Base-by-base conservation (phyloP, 2,113 vertebrate species). In the Pterocles orientalis region DNA sequence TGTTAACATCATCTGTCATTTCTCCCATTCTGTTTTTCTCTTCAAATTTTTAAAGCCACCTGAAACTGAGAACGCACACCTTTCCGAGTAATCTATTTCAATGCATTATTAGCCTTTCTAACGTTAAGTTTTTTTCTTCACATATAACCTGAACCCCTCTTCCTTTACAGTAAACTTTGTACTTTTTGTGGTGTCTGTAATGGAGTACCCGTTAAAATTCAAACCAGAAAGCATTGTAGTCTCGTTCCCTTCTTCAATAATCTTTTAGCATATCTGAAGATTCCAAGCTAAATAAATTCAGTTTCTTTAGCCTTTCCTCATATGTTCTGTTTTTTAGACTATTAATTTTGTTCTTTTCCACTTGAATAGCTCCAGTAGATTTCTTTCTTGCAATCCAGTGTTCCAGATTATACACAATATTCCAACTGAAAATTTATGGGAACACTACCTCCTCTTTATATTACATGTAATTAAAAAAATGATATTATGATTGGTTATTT, bases 201-300 rank as follows among this genome's bases (percentile, higher is more conserved):
- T 14, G 5, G 23, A 76, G 1, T 18, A n/a, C 0, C 2, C 7
- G 48, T 18, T 56, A 47, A 64, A 81, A 89, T 66, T 62, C 1
- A 41, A 62, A 57, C 0, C 17, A 70, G n/a, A 73, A 86, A 16
- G 0, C 6, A 41, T 9, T 48, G 2, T 4, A 29, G 29, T 53
- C 11, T 48, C 29, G 65, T 82, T 34, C 3, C 2, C 1, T 23
- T 79, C 53, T 61, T 54, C 36, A 73, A 9, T 11, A 77, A 14
- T 39, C 16, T 47, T 86, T 83, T 83, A 24, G 43, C 10, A 16
- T n/a, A 36, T n/a, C 20, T 43, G 50, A 66, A 84, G 13, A 18
- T 2, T 33, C 1, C 2, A 60, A 29, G 5, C 12, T 47, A 47
- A 82, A 51, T 6, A 33, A 3, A 31, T 73, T 41, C 3, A 3